Evolutionary conservation across 1,140 invertebrate genomes (phyloP), one percentile per base, ranked within the genome.

Genomic region (Olivierus martensii): DNA sequence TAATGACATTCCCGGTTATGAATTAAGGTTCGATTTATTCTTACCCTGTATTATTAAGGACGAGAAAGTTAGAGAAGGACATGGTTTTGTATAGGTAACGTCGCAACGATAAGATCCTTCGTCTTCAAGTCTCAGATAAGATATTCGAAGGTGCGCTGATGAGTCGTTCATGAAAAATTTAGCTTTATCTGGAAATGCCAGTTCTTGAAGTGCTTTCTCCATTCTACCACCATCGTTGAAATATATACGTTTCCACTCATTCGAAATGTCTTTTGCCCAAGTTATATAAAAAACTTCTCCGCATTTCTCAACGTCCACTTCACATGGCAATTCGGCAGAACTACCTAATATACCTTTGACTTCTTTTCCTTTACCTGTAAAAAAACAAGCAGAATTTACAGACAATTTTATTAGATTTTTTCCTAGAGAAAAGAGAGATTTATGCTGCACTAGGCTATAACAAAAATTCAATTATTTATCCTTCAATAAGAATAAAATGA

Each of bases 241-340:
- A 39, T 59, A 63, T 2, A 63, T 52, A 10, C 62, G 51, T 38
- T 57, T 59, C 62, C 62, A 63, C 15, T 61, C 56, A 17, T 50
- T 53, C 11, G 51, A 49, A 3, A 59, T 49, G 18, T 55, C 53
- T 49, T 61, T 61, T n/a, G 53, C 61, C 61, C 61, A 63, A 34
- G 61, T 62, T 18, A 62, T 58, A 54, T 62, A 61, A 43, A 59
- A 62, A 9, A 62, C 59, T 28, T 61, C 61, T 15, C 61, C 61
- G 41, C 62, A 63, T 3, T 51, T 56, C 0, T 45, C 56, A n/a
- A 49, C 51, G 42, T 63, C 61, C 14, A 63, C 59, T 35, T 54
- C 46, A 49, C 62, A 63, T 2, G 59, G 59, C 11, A 63, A 39
- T 11, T 54, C 52, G 0, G 54, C 56, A 12, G 56, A 55, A n/a